Conservation (phyloP, 2,113 vertebrate genomes). For the Epinephelus fuscoguttatus region DNA sequence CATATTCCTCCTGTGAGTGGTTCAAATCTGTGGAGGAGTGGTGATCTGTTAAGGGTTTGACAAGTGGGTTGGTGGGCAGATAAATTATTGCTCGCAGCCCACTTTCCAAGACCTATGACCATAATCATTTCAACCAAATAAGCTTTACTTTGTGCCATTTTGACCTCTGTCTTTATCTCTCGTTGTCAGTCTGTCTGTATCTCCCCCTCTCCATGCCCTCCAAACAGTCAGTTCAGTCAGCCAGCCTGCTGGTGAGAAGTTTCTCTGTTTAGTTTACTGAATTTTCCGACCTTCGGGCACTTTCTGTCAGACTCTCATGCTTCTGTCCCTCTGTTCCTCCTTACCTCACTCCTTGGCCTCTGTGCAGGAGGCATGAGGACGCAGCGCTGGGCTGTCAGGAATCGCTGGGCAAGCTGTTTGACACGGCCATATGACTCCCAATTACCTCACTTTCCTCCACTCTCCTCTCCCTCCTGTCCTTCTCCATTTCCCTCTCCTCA, state of each 20-base stretch:
- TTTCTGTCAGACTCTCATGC: conserved; percentile 76
- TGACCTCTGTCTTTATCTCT: conserved; percentile 14
- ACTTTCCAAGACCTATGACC: conserved; percentile 39
- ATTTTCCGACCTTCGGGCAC: conserved; percentile 80
- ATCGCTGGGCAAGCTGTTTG: conserved; percentile 58
- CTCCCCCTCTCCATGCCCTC: conserved; percentile 34
- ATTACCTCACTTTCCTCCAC: conserved; percentile 53
- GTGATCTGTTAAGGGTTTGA: conserved; percentile 46
- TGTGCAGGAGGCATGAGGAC: conserved; percentile 52
- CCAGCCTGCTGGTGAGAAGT: conserved; percentile 61
- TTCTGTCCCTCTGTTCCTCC: conserved; percentile 63
- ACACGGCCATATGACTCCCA: conserved; percentile 59
- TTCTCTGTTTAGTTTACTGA: conserved; percentile 78
- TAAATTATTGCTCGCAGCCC: conserved; percentile 57
- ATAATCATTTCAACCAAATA: conserved; percentile 53
- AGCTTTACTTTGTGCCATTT: conserved; percentile 24
- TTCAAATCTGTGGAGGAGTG: conserved; percentile 13
- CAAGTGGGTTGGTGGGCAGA: conserved; percentile 38
- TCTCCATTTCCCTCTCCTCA: conserved; percentile 27
- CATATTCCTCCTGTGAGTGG: conserved; percentile 14
- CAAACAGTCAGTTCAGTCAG: conserved; percentile 43
- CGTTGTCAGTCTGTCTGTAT: conserved; percentile 28
- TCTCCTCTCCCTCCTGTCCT: conserved; percentile 22
- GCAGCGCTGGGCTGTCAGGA: conserved; percentile 66
- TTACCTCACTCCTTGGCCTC: conserved; percentile 69